phyloP scores from a whole-genome alignment of 2,113 vertebrate species.

The Marcusenius ussheri region DNA sequence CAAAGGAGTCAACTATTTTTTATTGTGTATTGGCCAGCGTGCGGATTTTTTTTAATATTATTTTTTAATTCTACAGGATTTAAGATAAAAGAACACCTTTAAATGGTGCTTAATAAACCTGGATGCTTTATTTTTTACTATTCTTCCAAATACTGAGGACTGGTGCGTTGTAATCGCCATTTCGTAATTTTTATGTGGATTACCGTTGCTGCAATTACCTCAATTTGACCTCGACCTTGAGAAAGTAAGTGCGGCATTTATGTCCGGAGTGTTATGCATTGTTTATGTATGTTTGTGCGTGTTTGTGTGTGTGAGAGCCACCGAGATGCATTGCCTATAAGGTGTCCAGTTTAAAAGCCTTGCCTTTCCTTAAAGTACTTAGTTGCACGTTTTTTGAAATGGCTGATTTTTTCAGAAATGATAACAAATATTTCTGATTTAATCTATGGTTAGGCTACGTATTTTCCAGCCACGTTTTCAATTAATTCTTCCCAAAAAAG shows the following conservation, averaged over 20 bases:
- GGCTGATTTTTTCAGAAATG: not conserved
- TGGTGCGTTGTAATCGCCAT: slow-evolving; percentile 42
- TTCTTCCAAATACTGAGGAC: slow-evolving; percentile 47
- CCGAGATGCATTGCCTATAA: not conserved
- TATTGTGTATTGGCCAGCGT: slow-evolving; percentile 7
- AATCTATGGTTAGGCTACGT: not conserved
- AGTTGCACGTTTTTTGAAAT: slow-evolving; percentile 3
- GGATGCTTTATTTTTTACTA: slow-evolving; percentile 42
- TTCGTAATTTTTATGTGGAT: slow-evolving; percentile 51
- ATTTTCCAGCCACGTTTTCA: not conserved
- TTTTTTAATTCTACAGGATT: slow-evolving; percentile 17
- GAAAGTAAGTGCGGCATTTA: slow-evolving; percentile 55
- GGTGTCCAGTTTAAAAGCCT: not conserved
- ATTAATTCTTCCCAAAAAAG: not conserved
- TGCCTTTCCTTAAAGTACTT: not conserved
- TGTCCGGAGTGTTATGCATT: not conserved
- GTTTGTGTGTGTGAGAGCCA: not conserved
- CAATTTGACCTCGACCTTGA: slow-evolving; percentile 63
- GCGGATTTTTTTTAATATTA: slow-evolving; percentile 16
- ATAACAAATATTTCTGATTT: not conserved
- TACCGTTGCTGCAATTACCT: slow-evolving; percentile 57
- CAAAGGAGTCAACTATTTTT: slow-evolving; percentile 53
- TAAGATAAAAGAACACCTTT: slow-evolving; percentile 23
- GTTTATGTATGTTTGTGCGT: not conserved
- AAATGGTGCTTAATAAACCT: slow-evolving; percentile 25